These are phyloP conservation scores for Erithacus rubecula DNA, from an alignment of 2,797 vertebrate genomes.

Conservation along the genomic window DNA sequence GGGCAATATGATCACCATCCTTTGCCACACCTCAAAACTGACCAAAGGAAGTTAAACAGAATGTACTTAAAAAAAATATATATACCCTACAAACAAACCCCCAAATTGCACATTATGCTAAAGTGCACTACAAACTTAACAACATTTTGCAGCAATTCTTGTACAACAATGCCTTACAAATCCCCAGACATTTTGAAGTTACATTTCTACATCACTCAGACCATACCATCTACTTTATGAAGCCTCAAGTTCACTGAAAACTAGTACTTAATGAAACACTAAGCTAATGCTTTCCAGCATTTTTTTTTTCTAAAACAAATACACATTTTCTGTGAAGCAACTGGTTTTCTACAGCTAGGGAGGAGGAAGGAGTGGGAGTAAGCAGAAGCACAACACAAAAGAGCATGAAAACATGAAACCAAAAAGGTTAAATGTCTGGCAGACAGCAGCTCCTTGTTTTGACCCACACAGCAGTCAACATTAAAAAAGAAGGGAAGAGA, in stretches of 20 bases:
- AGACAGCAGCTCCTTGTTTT: constrained; percentile 1
- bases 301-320: not conserved
- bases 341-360: not conserved
- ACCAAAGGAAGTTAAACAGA: not conserved
- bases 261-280: not conserved
- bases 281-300: not conserved
- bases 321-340: not conserved
- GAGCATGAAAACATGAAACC: not conserved
- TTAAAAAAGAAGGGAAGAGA: not conserved
- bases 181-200: not conserved
- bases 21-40: not conserved
- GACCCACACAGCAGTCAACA: not conserved
- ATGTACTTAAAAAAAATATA: not conserved
- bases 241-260: not conserved
- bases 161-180: not conserved
- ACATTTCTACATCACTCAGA: not conserved
- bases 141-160: not conserved
- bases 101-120: not conserved
- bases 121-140: not conserved
- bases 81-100: not conserved
- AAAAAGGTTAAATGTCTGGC: constrained; percentile 6
- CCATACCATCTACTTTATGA: not conserved
- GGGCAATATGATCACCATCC: not conserved
- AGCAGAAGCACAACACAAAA: not conserved
- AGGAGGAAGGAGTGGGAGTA: constrained; percentile 59